A percentile compares a stretch with the other conserved stretches of the same genome.
Evolutionary conservation across 2,113 vertebrate species (phyloP).

Genomic region (Brachyhypopomus occidentalis): DNA sequence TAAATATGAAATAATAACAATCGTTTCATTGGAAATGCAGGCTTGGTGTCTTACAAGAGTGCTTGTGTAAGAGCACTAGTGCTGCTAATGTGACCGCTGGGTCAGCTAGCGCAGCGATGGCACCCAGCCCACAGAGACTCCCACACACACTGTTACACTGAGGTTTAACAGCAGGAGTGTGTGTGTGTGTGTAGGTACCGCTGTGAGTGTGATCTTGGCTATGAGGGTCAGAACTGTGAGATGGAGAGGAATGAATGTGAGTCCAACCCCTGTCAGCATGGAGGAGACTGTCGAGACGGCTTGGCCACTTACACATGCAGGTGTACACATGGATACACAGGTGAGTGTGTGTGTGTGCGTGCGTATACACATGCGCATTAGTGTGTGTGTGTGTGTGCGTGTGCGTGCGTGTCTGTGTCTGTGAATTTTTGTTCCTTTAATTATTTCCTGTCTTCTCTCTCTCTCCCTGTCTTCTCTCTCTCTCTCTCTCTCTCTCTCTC

Average conservation of each 20-base stretch:
- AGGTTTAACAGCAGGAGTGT: not conserved
- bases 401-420: not conserved
- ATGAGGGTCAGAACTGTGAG: constrained; percentile 84
- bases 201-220: constrained; percentile 86
- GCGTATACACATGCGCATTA: not conserved
- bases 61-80: too few species aligned
- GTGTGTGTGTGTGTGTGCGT: not conserved
- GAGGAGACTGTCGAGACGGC: constrained; percentile 81
- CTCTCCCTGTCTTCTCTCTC: constrained; percentile 1
- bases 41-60: too few species aligned
- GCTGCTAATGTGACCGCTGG: too few species aligned
- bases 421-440: not conserved
- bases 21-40: too few species aligned
- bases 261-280: constrained; percentile 84
- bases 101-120: too few species aligned
- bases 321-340: constrained; percentile 86
- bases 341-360: constrained; percentile 62
- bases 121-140: too few species aligned
- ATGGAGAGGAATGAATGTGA: constrained; percentile 87
- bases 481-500: not conserved
- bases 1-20: too few species aligned
- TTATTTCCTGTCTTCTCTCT: not conserved
- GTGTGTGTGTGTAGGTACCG: constrained; percentile 75
- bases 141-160: too few species aligned
- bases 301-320: constrained; percentile 84